Conservation (phyloP, 1,140 invertebrate genomes). For the Acromyrmex echinatior region DNA sequence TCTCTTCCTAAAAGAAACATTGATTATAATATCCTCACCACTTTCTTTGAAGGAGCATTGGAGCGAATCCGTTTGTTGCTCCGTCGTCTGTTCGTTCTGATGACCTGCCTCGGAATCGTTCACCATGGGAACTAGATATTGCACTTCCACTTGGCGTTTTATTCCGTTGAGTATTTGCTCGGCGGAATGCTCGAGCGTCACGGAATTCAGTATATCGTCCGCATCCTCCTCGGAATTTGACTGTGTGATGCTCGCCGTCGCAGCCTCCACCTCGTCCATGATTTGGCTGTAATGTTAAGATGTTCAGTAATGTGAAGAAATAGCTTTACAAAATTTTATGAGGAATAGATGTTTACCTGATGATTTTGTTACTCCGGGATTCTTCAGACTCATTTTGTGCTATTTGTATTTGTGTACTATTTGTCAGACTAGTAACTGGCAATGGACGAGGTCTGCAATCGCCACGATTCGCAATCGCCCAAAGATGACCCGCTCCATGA, state of each 20-base stretch:
- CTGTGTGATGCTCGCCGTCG: conserved; percentile 84
- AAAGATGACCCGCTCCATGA: conserved; percentile 94
- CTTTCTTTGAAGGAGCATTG: conserved; percentile 81
- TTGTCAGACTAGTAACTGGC: conserved; percentile 3
- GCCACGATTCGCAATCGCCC: conserved; percentile 91
- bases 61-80: conserved; percentile 67
- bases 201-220: conserved; percentile 75
- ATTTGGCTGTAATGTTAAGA: conserved; percentile 74
- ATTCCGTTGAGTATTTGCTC: conserved; percentile 87
- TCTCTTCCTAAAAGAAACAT: background rate
- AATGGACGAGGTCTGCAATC: conserved; percentile 82
- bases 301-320: background rate
- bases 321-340: background rate
- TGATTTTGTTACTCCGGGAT: conserved; percentile 39
- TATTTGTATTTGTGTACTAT: conserved; percentile 17
- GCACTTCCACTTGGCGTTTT: conserved; percentile 86
- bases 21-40: conserved; percentile 59
- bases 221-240: conserved; percentile 74
- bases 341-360: conserved; percentile 50
- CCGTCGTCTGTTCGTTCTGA: conserved; percentile 70
- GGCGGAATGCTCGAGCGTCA: conserved; percentile 86
- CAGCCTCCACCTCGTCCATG: conserved; percentile 83
- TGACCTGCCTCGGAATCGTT: conserved; percentile 71
- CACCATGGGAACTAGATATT: conserved; percentile 86
- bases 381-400: conserved; percentile 27